phyloP scores from a whole-genome alignment of 92 coral and sea anemone genomes.

The Phenganax marumi region DNA sequence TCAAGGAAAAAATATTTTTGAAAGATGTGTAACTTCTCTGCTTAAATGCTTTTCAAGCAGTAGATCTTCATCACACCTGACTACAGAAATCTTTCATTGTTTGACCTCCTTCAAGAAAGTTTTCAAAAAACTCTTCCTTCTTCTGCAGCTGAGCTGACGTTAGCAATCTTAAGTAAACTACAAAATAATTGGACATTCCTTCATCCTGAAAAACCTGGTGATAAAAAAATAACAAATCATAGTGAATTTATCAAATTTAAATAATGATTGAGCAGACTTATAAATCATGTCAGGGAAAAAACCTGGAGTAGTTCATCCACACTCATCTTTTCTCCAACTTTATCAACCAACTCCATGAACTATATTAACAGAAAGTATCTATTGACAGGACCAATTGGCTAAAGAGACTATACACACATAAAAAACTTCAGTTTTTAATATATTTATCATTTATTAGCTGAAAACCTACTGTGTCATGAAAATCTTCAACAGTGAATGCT shows the following conservation, averaged over 20 bases:
- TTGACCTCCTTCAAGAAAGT: constrained; percentile 91
- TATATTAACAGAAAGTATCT: constrained; percentile 3
- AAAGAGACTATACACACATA: not conserved
- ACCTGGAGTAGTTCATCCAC: constrained; percentile 76
- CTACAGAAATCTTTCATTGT: constrained; percentile 92
- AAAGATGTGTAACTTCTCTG: not conserved
- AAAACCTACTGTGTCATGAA: constrained; percentile 86
- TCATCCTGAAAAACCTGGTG: constrained; percentile 88
- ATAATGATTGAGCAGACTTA: not conserved
- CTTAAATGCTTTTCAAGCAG: not conserved
- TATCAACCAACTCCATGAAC: constrained; percentile 91
- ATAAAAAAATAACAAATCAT: not conserved
- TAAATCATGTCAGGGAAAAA: not conserved
- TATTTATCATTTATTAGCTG: too few relatives aligned
- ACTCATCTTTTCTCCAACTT: constrained; percentile 72
- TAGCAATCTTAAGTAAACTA: constrained; percentile 84
- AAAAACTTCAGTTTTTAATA: not conserved
- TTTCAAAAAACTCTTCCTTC: constrained; percentile 91
- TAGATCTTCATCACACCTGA: constrained; percentile 61
- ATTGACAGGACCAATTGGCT: not conserved
- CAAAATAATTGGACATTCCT: constrained; percentile 87
- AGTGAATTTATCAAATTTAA: not conserved
- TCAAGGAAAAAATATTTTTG: constrained; percentile 12
- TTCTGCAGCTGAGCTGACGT: constrained; percentile 97
- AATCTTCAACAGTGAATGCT: constrained; percentile 90